Base-by-base conservation (phyloP, 2,113 vertebrate species). In the Sander vitreus region DNA sequence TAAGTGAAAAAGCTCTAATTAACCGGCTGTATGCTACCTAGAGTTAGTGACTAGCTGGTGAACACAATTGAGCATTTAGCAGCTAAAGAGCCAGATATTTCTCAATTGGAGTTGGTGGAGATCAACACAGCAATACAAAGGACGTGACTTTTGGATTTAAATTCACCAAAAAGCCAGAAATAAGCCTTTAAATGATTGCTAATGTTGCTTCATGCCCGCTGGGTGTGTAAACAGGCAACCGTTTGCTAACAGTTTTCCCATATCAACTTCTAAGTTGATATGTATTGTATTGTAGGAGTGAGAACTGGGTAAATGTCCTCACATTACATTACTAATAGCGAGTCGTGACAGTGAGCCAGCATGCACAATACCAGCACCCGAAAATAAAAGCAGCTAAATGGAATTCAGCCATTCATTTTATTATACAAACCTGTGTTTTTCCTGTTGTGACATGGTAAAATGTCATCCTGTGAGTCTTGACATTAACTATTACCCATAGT, bases 371-470 rank as follows among this genome's bases (percentile, higher is more conserved):
- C 39, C n/a, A 69, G 21, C 18, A 47, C 15, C 50, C 62, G 7
- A 19, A 69, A 70, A 21, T 27, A 6, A 74, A 58, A 50, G 30
- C 13, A 50, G 33, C 48, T 18, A 33, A 33, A 55, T 53, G 7
- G 7, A 53, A 63, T 63, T 47, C n/a, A 64, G 50, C 39, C 59
- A 13, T 57, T 53, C 9, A 10, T 60, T 62, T 75, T n/a, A 48
- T 66, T 33, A 33, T 19, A 36, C 33, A 23, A 48, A 30, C 39
- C 10, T 65, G 6, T 63, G 12, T 21, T 62, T 54, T 62, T 39
- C 48, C 70, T 68, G 53, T 16, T 53, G 21, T 74, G 69, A 60
- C 16, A 53, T 63, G 53, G 21, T 19, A 43, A 59, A 66, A 39
- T 30, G 10, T 39, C 1, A 45, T 64, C 48, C 39, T 70, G 19